These are phyloP conservation scores for Macroglossus sobrinus DNA, from an alignment of 2,113 vertebrate genomes.

Conservation along the genomic window DNA sequence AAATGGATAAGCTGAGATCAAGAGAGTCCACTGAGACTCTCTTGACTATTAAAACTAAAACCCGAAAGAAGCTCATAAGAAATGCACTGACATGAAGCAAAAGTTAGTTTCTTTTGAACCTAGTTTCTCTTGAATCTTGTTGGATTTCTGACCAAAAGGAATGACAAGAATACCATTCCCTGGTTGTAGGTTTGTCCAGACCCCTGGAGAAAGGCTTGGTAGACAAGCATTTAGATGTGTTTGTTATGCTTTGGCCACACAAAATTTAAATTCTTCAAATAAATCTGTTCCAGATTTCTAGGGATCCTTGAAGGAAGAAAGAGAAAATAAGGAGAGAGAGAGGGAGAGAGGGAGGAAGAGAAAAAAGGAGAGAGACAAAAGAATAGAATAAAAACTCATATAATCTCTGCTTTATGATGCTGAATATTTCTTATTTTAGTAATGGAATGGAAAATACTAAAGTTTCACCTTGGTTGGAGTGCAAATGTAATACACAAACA, in stretches of 20 bases:
- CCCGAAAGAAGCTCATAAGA: neutral
- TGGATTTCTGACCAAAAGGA: neutral
- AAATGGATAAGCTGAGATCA: neutral
- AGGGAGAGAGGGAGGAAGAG: neutral
- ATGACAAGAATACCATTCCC: neutral
- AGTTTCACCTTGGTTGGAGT: neutral
- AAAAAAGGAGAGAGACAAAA: neutral
- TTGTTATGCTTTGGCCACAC: neutral
- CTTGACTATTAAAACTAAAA: neutral
- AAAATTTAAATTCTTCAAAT: neutral
- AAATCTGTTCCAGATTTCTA: neutral
- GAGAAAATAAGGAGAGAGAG: neutral
- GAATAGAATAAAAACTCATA: neutral
- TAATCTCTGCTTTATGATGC: neutral
- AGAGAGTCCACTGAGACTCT: neutral
- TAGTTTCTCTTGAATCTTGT: neutral
- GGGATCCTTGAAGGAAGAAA: neutral
- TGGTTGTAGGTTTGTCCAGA: neutral
- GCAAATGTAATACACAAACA: neutral
- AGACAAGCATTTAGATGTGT: neutral
- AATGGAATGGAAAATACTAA: neutral
- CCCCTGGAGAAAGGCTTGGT: neutral
- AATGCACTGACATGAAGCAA: neutral
- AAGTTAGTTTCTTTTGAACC: neutral
- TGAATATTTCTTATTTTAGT: neutral